phyloP scores from a whole-genome alignment of 2,888 invertebrate genomes.

The Laothoe populi region DNA sequence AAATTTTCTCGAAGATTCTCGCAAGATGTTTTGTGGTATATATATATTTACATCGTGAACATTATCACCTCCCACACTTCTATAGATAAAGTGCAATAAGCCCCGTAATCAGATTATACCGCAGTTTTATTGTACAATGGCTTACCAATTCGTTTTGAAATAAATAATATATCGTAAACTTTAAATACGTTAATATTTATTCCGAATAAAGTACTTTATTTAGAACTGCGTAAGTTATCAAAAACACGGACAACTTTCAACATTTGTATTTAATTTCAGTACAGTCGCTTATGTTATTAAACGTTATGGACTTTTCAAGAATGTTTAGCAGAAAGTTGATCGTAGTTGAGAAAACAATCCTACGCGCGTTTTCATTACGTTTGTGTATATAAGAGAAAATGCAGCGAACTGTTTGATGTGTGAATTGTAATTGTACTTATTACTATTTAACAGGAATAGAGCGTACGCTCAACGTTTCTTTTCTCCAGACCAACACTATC shows the following conservation, averaged over 20 bases:
- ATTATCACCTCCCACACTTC: conserved; percentile 1
- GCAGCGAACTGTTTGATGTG: neutral
- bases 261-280: conserved; percentile 23
- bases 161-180: neutral
- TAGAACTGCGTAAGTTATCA: conserved; percentile 9
- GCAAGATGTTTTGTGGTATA: neutral
- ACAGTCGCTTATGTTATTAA: conserved; percentile 19
- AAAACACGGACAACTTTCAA: conserved; percentile 16
- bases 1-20: conserved; percentile 7
- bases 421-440: conserved; percentile 16
- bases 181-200: conserved; percentile 10
- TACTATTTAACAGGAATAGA: neutral
- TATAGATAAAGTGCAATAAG: neutral
- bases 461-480: conserved; percentile 36
- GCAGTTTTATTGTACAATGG: neutral
- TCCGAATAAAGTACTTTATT: neutral
- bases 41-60: neutral
- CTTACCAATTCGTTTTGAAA: neutral
- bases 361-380: conserved; percentile 1
- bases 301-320: conserved; percentile 20
- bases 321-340: conserved; percentile 20
- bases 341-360: conserved; percentile 1
- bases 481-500: conserved; percentile 44
- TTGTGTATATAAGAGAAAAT: conserved; percentile 3
- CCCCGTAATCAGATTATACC: neutral